Evolutionary conservation across 2,113 vertebrate species (phyloP).

Genomic region (Baryphthengus martii): DNA sequence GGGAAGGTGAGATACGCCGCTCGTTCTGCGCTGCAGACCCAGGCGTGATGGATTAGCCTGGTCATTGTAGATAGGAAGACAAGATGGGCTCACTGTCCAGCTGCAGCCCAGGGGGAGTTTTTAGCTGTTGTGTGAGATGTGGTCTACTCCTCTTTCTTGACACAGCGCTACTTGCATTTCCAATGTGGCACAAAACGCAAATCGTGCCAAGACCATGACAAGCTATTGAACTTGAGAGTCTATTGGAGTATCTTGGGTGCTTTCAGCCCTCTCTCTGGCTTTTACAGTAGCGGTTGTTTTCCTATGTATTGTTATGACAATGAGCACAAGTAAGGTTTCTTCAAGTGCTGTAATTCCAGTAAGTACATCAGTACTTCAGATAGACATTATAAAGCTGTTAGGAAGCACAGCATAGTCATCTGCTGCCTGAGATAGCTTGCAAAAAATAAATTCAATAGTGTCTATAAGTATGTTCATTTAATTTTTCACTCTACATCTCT

Average conservation of each 20-base stretch:
- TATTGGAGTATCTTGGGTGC: neutral
- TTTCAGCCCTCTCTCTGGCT: neutral
- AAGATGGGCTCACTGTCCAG: neutral
- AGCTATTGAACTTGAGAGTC: neutral
- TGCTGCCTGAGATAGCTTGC: neutral
- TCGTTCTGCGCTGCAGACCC: neutral
- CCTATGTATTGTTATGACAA: neutral
- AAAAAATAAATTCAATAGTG: neutral
- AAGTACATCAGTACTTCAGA: neutral
- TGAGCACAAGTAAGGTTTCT: neutral
- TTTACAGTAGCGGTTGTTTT: neutral
- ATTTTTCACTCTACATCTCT: neutral
- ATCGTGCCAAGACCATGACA: neutral
- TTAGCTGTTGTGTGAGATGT: neutral
- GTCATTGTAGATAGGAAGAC: neutral
- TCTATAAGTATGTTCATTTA: neutral
- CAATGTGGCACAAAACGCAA: neutral
- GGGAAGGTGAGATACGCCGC: neutral
- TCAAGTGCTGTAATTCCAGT: neutral
- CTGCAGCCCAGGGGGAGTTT: neutral
- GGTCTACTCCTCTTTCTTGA: neutral
- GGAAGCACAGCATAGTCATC: neutral
- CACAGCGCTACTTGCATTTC: neutral
- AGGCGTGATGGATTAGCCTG: neutral
- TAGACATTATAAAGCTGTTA: neutral